phyloP scores from a whole-genome alignment of 2,888 invertebrate species.

The Galeopsomyia nigrocyanea region DNA sequence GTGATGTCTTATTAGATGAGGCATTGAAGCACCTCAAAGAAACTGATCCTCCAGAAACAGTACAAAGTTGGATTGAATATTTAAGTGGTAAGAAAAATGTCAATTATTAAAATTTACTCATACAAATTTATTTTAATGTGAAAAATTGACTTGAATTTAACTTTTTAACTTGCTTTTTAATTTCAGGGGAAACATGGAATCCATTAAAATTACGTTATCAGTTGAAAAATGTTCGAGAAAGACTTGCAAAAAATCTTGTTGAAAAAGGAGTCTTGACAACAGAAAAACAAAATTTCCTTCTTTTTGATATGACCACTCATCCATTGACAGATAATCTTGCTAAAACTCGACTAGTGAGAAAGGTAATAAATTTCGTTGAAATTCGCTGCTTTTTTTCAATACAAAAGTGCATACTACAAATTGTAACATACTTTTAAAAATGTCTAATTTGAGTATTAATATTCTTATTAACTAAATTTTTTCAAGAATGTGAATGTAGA shows the following conservation, averaged over 20 bases:
- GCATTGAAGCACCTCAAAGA: constrained; percentile 98
- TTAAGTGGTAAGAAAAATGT: constrained; percentile 82
- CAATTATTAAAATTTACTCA: constrained; percentile 9
- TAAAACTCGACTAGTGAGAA: constrained; percentile 96
- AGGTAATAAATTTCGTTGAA: constrained; percentile 72
- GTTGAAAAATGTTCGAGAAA: constrained; percentile 97
- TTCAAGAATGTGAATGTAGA: no score
- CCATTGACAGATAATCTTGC: constrained; percentile 95
- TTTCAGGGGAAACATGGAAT: constrained; percentile 98
- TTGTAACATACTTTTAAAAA: no score
- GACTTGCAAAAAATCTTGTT: constrained; percentile 98
- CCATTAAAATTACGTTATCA: constrained; percentile 98
- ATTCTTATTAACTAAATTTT: no score
- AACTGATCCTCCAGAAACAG: constrained; percentile 96
- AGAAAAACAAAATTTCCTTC: constrained; percentile 98
- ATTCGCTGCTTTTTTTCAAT: no score
- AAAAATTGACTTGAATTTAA: constrained; percentile 12
- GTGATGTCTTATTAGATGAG: constrained; percentile 95
- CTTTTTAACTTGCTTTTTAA: constrained; percentile 25
- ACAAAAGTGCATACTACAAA: no score
- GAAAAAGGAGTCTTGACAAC: constrained; percentile 99
- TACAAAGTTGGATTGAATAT: constrained; percentile 99
- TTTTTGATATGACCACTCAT: constrained; percentile 99
- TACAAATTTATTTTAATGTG: background rate
- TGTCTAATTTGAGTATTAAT: no score